phyloP scores from a whole-genome alignment of 2,113 vertebrate genomes.

The Callorhinus ursinus region DNA sequence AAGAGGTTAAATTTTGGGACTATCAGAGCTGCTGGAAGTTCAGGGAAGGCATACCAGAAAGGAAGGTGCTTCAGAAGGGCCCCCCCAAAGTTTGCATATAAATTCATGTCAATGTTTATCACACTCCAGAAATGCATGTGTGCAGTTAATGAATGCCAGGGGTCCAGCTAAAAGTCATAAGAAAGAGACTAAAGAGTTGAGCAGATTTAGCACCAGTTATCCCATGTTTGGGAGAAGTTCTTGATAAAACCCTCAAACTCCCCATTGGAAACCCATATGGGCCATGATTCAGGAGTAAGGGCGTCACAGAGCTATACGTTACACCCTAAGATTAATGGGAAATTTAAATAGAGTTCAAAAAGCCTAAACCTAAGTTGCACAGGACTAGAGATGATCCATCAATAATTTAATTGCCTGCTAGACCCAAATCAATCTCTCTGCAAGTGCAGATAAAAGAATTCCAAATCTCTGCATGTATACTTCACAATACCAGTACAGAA shows the following conservation, averaged over 20 bases:
- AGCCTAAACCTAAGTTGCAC: not conserved
- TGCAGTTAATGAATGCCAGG: not conserved
- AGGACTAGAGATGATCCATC: not conserved
- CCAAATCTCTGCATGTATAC: not conserved
- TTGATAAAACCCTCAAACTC: not conserved
- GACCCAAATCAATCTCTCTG: not conserved
- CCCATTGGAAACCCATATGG: not conserved
- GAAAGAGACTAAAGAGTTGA: not conserved
- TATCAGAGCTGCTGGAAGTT: not conserved
- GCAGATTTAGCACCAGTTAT: not conserved
- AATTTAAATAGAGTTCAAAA: not conserved
- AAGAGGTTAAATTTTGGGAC: not conserved
- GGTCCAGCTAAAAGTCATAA: not conserved
- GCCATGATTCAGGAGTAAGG: not conserved
- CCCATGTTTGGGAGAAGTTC: rapidly evolving
- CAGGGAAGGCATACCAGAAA: not conserved
- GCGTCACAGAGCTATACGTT: no score
- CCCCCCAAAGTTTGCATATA: not conserved
- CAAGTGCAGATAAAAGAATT: not conserved
- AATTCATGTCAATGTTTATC: not conserved
- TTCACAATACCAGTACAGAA: not conserved
- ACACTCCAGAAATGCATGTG: not conserved
- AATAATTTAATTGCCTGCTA: not conserved
- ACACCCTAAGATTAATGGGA: not conserved
- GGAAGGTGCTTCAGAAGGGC: not conserved